Evolutionary conservation across 1,140 invertebrate genomes (phyloP), one percentile per base, ranked within the genome.

Genomic region (Myzus persicae): DNA sequence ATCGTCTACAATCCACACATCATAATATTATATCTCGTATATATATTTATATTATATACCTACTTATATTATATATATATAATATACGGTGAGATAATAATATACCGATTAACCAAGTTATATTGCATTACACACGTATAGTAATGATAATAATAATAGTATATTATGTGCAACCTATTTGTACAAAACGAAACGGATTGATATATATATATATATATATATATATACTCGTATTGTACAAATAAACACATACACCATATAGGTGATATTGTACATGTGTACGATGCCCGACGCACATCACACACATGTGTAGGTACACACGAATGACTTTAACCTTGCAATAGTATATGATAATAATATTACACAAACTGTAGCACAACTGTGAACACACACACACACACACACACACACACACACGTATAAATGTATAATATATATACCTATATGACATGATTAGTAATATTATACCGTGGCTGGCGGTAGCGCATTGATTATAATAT

Each of bases 301-400:
- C 59, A 67, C 31, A 76, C n/a, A 20, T n/a, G 31, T n/a, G 59
- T n/a, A 76, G 31, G n/a, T 6, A 76, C 59, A 76, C 59, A 76
- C n/a, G 59, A 76, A 76, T 20, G 59, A 76, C 59, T 76, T 76
- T 76, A 76, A 76, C 59, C 59, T 76, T 76, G 59, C 59, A 76
- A 76, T 18, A n/a, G 14, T 76, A n/a, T 59, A 31, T n/a, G n/a
- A n/a, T 76, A 76, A 76, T 76, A 76, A 76, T n/a, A 76, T 76
- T 76, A 76, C 59, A 76, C 31, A 14, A 36, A n/a, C 31, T 31
- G 59, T 67, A n/a, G 59, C 31, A 18, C n/a, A n/a, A n/a, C n/a
- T n/a, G n/a, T n/a, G n/a, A n/a, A n/a, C n/a, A n/a, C n/a, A n/a
- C n/a, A n/a, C n/a, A n/a, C n/a, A n/a, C n/a, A n/a, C n/a, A n/a